Conservation (phyloP, 2,888 invertebrate species). For the Poecilus cupreus region DNA sequence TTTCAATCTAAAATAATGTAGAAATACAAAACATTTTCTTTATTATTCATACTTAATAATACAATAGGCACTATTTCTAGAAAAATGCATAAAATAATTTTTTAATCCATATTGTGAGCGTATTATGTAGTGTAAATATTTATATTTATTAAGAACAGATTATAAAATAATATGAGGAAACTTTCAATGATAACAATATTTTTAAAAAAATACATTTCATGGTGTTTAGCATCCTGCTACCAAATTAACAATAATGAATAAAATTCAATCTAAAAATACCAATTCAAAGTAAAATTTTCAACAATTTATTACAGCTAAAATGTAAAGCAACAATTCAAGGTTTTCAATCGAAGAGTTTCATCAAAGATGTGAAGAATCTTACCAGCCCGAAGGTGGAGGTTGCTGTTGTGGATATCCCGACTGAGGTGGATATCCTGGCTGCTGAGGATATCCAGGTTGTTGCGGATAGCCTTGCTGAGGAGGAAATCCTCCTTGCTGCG, state of each 20-base stretch:
- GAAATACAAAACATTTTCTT: not conserved
- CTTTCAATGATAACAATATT: not conserved
- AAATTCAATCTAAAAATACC: conserved; percentile 8
- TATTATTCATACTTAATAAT: conserved; percentile 20
- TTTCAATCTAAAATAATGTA: not conserved
- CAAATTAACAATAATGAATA: conserved; percentile 17
- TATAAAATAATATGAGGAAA: not conserved
- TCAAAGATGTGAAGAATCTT: conserved; percentile 59
- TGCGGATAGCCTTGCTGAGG: conserved; percentile 65
- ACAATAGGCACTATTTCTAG: conserved; percentile 37
- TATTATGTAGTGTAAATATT: conserved; percentile 7
- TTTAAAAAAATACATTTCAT: not conserved
- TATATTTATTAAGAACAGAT: conserved; percentile 14
- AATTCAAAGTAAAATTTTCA: conserved; percentile 11
- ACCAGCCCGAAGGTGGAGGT: conserved; percentile 72
- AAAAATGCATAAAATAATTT: conserved; percentile 29
- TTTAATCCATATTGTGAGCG: conserved; percentile 25
- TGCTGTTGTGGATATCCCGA: conserved; percentile 66
- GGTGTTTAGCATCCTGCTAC: conserved; percentile 2
- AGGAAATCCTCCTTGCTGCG: conserved; percentile 60
- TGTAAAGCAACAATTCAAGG: not conserved
- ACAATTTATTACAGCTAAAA: conserved; percentile 4
- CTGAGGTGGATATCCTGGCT: conserved; percentile 67
- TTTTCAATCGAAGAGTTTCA: not conserved
- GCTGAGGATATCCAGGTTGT: conserved; percentile 65